Base-by-base conservation (phyloP, 2,888 invertebrate genomes). In the Xestia sexstrigata region DNA sequence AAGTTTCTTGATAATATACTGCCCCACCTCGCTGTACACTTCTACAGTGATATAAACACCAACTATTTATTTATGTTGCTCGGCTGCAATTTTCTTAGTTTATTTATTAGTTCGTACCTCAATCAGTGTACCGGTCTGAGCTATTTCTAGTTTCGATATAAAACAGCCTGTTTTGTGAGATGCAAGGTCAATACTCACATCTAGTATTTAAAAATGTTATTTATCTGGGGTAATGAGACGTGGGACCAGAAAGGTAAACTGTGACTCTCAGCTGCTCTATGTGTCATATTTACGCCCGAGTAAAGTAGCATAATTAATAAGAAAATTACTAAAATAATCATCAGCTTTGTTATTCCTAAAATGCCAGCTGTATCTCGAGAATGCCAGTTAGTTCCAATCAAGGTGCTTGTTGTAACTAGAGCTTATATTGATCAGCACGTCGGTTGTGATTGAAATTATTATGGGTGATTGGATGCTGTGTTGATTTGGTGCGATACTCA, bases 21-120 rank as follows among this genome's bases (percentile, higher is more conserved):
- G 15, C 55, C 17, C 13, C 45, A 17, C 42, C 62, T 20, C 70
- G 45, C 67, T 13, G 5, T 35, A 35, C 35, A 35, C 35, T 35
- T 35, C 66, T 62, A 71, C 49, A 63, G 15, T 74, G n/a, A 81
- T 72, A 69, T 68, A 72, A 39, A 83, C 69, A 74, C 58, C 35
- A 39, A 42, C 39, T 58, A 67, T 74, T 78, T 83, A 73, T 84
- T 84, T 81, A 74, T 70, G 4, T 74, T 58, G 13, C 39, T 23
- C 65, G 52, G 62, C 66, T 73, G 60, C 76, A 84, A 47, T 81
- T 66, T 81, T 69, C 65, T 58, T 20, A 47, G 69, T 78, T 73
- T 81, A 77, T 83, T 83, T 83, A 81, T 81, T 75, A 68, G 66
- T 78, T 58, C 42, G 8, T 45, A 58, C 42, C 45, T 65, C 71